Base-by-base conservation (phyloP, 2,113 vertebrate species). In the Malaclemys terrapin region DNA sequence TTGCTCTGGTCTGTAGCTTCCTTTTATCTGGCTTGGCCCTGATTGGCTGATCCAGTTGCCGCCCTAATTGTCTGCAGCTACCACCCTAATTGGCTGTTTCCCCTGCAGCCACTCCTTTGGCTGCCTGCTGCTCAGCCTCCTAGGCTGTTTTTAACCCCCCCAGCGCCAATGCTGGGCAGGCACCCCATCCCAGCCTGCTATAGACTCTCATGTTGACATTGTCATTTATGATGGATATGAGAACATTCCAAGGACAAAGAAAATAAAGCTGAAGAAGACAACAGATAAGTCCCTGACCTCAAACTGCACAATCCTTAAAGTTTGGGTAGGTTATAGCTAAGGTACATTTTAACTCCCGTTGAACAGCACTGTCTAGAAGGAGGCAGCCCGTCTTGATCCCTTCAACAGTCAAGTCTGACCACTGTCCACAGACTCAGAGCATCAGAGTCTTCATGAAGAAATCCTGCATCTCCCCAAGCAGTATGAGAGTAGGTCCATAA, bases 381-480 rank as follows among this genome's bases (percentile, higher is more conserved):
- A 8, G 47, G 22, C 4, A 79, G 8, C 10, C 9, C 62, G 49
- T 54, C 52, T 88, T 91, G 14, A 87, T 76, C 82, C 6, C 69
- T 93, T 1, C 87, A 76, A 52, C 12, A 82, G 16, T 80, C 72
- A 91, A 89, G 72, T 49, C 31, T 80, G 49, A n/a, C 29, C 9
- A 25, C 50, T 19, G 10, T 81, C 49, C 35, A n/a, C 5, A n/a
- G 49, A 20, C 50, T 49, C 31, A n/a, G 17, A n/a, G 80, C 50
- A 53, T 22, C 22, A 53, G 50, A n/a, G 52, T 80, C 47, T 87
- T 54, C 4, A 17, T n/a, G n/a, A n/a, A 93, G 50, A 87, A 94
- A n/a, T 31, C 4, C 6, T 31, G 12, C 3, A 82, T 0, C 1
- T 45, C 24, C n/a, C 10, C 13, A 80, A 65, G 17, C n/a, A 90